phyloP scores from a whole-genome alignment of 2,113 vertebrate genomes.

The Poicephalus meyeri region DNA sequence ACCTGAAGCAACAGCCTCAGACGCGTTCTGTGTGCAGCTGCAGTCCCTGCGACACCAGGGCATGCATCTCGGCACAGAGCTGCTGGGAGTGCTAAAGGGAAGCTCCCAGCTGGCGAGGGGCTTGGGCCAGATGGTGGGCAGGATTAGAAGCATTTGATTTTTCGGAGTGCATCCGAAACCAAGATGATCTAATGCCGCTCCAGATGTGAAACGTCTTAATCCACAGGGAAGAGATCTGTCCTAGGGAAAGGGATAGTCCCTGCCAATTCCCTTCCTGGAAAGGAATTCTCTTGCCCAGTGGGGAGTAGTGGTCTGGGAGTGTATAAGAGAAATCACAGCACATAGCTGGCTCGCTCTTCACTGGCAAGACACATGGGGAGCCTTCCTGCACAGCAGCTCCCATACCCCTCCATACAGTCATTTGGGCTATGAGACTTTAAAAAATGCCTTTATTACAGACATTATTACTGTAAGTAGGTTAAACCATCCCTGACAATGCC shows the following conservation, averaged over 20 bases:
- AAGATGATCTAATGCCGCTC: not conserved
- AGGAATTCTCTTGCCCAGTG: not conserved
- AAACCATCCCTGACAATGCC: conserved; percentile 53
- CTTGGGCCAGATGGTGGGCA: conserved; percentile 25
- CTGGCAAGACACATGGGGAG: not conserved
- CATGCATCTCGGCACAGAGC: not conserved
- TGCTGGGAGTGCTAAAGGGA: not conserved
- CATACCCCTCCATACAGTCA: not conserved
- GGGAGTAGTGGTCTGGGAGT: not conserved
- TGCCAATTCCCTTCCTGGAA: conserved; percentile 4
- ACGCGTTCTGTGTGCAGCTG: rapidly evolving
- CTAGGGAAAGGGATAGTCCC: not conserved
- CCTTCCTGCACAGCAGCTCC: not conserved
- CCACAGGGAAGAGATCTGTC: not conserved
- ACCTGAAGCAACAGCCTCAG: not conserved
- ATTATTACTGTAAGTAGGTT: conserved; percentile 61
- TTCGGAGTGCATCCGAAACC: not conserved
- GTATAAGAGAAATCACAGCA: not conserved
- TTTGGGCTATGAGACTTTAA: not conserved
- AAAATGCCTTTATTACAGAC: conserved; percentile 58
- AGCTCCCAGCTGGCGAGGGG: not conserved
- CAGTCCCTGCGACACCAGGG: not conserved
- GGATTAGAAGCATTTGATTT: conserved; percentile 35
- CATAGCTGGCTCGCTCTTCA: not conserved
- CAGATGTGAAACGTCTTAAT: conserved; percentile 47